Conservation (phyloP, 2,797 vertebrate genomes). For the Micropoecilia bifurca region DNA sequence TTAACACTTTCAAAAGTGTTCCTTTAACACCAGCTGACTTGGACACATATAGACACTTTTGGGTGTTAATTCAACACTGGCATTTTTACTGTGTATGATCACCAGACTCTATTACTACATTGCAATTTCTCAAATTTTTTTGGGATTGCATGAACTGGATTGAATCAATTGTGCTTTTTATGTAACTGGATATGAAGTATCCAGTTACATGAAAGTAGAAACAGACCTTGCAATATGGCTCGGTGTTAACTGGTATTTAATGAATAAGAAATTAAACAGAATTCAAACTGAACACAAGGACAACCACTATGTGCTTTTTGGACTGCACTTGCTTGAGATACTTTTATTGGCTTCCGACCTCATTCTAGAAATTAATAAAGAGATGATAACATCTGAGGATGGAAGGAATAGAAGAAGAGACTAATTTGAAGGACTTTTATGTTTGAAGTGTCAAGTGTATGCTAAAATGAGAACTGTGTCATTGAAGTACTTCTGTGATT, state of each 20-base stretch:
- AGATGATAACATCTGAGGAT: background rate
- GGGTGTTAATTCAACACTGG: too few relatives aligned
- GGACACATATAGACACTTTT: too few relatives aligned
- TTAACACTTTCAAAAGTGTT: too few relatives aligned
- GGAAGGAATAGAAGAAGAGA: slow-evolving; percentile 1
- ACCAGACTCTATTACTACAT: background rate
- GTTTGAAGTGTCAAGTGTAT: slow-evolving; percentile 31
- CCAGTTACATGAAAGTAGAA: background rate
- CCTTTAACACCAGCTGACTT: too few relatives aligned
- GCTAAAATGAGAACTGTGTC: slow-evolving; percentile 34
- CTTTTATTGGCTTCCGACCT: slow-evolving; percentile 8
- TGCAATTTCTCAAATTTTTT: background rate
- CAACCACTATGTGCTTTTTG: slow-evolving; percentile 5
- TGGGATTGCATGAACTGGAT: background rate
- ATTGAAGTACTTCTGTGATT: slow-evolving; percentile 46
- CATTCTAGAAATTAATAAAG: slow-evolving; percentile 27
- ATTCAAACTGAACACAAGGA: background rate
- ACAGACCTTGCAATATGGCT: background rate
- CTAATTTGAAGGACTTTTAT: slow-evolving; percentile 29
- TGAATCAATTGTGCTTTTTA: background rate
- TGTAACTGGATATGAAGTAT: background rate
- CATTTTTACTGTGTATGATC: background rate
- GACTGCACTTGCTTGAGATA: slow-evolving; percentile 3
- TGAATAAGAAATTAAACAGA: background rate
- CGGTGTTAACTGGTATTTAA: background rate